phyloP scores from a whole-genome alignment of 2,113 vertebrate genomes.

The Zosterops pallidus region DNA sequence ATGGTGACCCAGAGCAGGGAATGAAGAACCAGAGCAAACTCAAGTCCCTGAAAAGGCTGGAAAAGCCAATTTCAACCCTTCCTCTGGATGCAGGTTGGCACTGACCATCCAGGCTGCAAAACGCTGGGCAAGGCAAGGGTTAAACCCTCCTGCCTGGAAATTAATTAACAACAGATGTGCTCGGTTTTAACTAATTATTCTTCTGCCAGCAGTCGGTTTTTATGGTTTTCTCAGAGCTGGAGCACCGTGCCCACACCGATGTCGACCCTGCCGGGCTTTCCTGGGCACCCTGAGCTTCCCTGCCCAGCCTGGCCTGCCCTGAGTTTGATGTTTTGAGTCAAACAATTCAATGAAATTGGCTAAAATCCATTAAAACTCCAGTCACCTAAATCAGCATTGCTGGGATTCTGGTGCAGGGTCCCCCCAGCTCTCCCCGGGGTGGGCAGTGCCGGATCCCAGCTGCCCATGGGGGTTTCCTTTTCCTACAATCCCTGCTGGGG shows the following conservation, averaged over 20 bases:
- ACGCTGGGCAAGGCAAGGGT: neutral
- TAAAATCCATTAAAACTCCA: neutral
- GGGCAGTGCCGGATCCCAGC: neutral
- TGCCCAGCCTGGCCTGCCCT: neutral
- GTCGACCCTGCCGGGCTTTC: neutral
- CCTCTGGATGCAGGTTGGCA: neutral
- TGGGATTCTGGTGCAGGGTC: neutral
- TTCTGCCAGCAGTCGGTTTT: conserved; percentile 54
- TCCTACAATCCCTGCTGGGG: neutral
- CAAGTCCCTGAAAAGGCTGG: neutral
- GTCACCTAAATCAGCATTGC: accelerated
- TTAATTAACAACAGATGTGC: conserved; percentile 73
- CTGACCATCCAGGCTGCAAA: neutral
- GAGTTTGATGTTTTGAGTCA: neutral
- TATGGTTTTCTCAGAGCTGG: neutral
- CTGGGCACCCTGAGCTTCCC: neutral
- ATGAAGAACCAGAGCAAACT: neutral
- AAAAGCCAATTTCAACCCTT: neutral
- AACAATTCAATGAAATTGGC: accelerated
- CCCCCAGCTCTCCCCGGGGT: accelerated
- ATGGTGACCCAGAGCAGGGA: neutral
- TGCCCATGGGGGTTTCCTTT: accelerated
- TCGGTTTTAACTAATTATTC: conserved; percentile 69
- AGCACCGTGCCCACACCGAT: accelerated
- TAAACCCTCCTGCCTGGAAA: conserved; percentile 57